Conservation (phyloP, 2,888 invertebrate species). For the Rhamnusium bicolor region DNA sequence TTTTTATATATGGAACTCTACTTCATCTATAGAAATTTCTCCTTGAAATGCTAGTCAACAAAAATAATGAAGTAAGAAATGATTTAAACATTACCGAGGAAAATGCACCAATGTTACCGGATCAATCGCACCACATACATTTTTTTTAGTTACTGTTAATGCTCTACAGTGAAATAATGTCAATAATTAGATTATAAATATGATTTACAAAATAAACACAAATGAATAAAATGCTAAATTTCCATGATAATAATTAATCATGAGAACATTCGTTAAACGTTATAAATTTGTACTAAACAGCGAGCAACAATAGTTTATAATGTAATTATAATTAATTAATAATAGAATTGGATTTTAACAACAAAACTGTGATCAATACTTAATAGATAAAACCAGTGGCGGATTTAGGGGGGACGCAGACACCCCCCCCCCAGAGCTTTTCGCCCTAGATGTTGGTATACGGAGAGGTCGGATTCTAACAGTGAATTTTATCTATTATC, state of each 20-base stretch:
- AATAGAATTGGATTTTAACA: background rate
- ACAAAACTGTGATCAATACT: background rate
- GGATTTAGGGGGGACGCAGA: no score
- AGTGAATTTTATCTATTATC: no score
- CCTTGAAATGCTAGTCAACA: no score
- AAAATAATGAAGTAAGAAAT: no score
- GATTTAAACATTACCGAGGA: no score
- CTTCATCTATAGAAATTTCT: no score
- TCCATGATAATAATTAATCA: background rate
- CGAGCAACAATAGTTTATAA: background rate
- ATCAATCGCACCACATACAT: background rate
- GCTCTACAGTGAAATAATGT: background rate
- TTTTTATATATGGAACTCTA: no score
- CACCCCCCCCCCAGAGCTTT: no score
- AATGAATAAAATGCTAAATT: background rate
- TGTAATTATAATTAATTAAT: background rate
- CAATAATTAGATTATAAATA: background rate
- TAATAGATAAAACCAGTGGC: no score
- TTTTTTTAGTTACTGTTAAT: background rate
- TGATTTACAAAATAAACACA: background rate
- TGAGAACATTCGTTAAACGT: background rate
- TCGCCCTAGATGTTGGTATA: no score
- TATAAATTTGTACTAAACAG: background rate
- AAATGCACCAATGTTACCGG: background rate
- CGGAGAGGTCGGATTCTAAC: no score